Conservation (phyloP, 2,797 vertebrate genomes). For the Pangasius djambal region DNA sequence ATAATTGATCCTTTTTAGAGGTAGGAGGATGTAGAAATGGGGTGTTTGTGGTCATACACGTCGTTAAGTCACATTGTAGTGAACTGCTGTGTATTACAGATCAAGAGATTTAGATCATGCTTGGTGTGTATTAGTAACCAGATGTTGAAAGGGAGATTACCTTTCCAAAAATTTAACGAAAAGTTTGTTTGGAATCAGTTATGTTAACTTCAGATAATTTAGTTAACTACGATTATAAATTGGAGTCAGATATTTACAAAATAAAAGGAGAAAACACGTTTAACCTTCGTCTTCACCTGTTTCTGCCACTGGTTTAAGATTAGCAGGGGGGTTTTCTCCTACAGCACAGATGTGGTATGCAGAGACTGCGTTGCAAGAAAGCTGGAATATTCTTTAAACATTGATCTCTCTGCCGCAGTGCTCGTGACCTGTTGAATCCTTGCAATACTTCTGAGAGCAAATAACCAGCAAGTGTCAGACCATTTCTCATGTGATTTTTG, state of each 20-base stretch:
- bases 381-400: neutral
- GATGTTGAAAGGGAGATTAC: neutral
- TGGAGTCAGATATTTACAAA: neutral
- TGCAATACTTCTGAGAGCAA: neutral
- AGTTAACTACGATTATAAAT: neutral
- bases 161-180: neutral
- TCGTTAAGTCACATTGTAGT: neutral
- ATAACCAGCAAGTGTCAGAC: neutral
- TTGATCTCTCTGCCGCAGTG: neutral
- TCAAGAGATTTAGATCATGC: no score
- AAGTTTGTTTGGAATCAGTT: neutral
- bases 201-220: neutral
- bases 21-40: neutral
- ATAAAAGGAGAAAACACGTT: neutral
- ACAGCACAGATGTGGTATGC: neutral
- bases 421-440: neutral
- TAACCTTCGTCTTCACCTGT: neutral
- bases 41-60: neutral
- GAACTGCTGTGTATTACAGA: neutral
- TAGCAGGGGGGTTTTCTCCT: neutral
- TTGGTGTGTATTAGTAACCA: neutral
- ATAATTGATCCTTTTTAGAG: neutral
- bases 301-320: neutral
- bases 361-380: neutral
- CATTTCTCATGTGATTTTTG: constrained; percentile 21